phyloP scores from a whole-genome alignment of 2,797 vertebrate species.

The Acrossocheilus fasciatus region DNA sequence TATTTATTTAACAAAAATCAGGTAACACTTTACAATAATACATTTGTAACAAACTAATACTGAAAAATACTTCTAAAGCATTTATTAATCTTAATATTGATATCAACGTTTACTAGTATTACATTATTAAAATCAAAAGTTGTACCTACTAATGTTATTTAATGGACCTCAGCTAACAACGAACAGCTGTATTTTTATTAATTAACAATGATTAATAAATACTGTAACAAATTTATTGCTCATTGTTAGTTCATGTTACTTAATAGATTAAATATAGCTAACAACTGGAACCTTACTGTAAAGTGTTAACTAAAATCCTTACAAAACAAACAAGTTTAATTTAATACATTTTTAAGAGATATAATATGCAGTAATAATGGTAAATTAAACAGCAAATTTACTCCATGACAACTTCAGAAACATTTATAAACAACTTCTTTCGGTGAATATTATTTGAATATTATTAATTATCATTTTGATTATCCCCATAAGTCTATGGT shows the following conservation, averaged over 20 bases:
- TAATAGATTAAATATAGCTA: no score
- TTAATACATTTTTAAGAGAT: background rate
- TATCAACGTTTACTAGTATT: background rate
- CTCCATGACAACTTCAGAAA: background rate
- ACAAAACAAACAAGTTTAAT: background rate
- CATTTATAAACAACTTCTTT: background rate
- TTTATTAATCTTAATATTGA: background rate
- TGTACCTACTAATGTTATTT: background rate
- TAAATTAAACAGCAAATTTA: background rate
- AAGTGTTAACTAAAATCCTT: no score
- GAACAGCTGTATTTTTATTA: background rate
- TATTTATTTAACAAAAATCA: background rate
- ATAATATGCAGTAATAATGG: background rate
- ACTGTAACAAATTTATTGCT: background rate
- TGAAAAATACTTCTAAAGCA: background rate
- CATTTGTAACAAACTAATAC: background rate
- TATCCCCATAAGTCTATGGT: no score
- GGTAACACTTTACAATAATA: background rate
- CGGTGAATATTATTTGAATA: background rate
- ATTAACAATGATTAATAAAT: background rate
- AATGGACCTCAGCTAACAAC: background rate
- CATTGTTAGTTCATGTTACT: background rate
- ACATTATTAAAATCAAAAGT: background rate
- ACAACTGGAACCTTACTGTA: no score
- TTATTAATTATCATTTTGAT: background rate